Base-by-base conservation (phyloP, 2,113 vertebrate genomes). In the Nothocercus julius region DNA sequence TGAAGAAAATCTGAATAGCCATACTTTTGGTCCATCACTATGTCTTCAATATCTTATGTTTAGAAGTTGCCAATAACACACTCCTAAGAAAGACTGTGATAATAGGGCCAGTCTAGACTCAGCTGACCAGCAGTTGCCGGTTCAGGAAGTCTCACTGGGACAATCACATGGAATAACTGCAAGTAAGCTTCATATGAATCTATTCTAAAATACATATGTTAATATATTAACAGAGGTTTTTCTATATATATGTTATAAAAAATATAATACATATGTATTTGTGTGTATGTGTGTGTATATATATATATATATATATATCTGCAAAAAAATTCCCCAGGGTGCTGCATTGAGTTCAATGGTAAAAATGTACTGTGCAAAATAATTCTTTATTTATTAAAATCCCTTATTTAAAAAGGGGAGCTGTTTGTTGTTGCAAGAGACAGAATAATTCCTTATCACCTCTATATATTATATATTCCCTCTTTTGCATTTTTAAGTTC, bases 81-180 rank as follows among this genome's bases (percentile, higher is more conserved):
- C 24, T 28, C 25, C 7, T 11, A 19, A 61, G 58, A 22, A 5
- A 24, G n/a, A 16, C 13, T 32, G 17, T 0, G 2, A 4, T 36
- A 54, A 66, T 11, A 54, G n/a, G 16, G 32, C 21, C 47, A n/a
- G 27, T 67, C 44, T 45, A 21, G 17, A 72, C 19, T 24, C 21
- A 18, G 13, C 12, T 32, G 49, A 18, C 30, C 27, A 72, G 36
- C 13, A 42, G 4, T 42, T 78, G 72, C n/a, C 27, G 19, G 32
- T 86, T 36, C 44, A n/a, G 77, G 44, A 72, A 82, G 82, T 66
- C 49, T 36, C 58, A 38, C 5, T 51, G 21, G 76, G 44, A 18
- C 64, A 38, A 30, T 51, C 21, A 1, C 42, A 19, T 40, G 32
- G n/a, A 72, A 21, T 34, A 53, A 59, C 38, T 77, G 5, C 58